These are phyloP conservation scores for Rhinolophus ferrumequinum DNA, from an alignment of 2,113 vertebrate genomes.

Conservation along the genomic window DNA sequence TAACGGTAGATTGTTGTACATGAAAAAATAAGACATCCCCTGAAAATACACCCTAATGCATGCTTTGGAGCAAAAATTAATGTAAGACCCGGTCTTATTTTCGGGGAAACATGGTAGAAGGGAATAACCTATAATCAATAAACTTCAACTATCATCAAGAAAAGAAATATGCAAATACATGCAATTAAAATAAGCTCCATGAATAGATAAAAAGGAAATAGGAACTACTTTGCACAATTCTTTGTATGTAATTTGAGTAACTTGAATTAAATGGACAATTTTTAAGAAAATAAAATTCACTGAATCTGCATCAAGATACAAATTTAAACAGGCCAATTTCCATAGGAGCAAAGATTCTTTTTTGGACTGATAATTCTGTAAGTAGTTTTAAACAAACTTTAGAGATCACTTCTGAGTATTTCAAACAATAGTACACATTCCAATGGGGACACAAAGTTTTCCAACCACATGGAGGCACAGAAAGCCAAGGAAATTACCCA, in stretches of 20 bases:
- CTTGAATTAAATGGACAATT: neutral
- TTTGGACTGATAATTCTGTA: neutral
- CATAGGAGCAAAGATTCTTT: neutral
- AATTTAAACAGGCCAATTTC: neutral
- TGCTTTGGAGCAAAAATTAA: too few relatives aligned
- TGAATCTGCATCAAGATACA: neutral
- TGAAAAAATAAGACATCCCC: too few relatives aligned
- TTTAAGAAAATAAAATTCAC: neutral
- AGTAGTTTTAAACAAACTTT: neutral
- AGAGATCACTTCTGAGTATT: neutral
- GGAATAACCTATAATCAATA: neutral
- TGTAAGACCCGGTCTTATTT: too few relatives aligned
- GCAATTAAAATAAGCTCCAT: neutral
- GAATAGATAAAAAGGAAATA: neutral
- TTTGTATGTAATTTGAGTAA: neutral
- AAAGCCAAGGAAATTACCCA: neutral
- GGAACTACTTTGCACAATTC: neutral
- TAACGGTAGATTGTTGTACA: too few relatives aligned
- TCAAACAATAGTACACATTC: neutral
- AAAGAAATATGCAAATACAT: neutral
- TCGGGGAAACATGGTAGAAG: neutral
- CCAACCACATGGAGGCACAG: neutral
- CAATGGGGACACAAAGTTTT: neutral
- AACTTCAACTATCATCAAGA: neutral
- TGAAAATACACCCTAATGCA: too few relatives aligned